Evolutionary conservation across 2,888 invertebrate species (phyloP).

Genomic region (Pyrochroa serraticornis): DNA sequence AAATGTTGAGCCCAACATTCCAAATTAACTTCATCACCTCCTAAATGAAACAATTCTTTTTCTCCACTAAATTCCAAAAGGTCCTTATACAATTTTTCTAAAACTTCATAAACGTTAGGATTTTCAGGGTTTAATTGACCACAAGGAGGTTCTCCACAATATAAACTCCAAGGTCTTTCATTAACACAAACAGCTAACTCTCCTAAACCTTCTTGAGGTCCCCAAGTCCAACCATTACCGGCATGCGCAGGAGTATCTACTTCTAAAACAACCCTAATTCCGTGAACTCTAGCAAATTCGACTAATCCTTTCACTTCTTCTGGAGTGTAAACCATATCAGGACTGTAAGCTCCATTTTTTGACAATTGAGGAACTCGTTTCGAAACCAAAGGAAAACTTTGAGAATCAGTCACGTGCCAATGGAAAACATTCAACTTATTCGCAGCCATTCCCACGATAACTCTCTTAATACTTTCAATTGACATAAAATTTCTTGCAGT

Average conservation of each 20-base stretch:
- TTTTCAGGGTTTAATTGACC: conserved; percentile 85
- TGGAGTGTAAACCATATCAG: conserved; percentile 70
- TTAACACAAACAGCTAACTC: conserved; percentile 82
- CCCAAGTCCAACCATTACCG: conserved; percentile 87
- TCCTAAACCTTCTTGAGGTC: conserved; percentile 75
- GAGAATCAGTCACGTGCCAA: conserved; percentile 91
- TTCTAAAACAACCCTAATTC: conserved; percentile 86
- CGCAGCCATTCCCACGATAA: conserved; percentile 87
- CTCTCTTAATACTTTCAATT: conserved; percentile 71
- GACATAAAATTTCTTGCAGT: conserved; percentile 90
- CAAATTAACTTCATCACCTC: conserved; percentile 83
- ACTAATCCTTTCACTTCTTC: conserved; percentile 76
- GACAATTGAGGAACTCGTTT: conserved; percentile 78
- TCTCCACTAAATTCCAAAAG: conserved; percentile 75
- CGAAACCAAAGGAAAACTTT: conserved; percentile 88
- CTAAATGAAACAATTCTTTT: conserved; percentile 81
- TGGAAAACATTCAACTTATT: conserved; percentile 92
- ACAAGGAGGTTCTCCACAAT: conserved; percentile 86
- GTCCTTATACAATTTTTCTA: conserved; percentile 77
- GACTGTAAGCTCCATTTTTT: conserved; percentile 84
- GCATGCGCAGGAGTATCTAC: conserved; percentile 91
- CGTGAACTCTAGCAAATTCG: conserved; percentile 78
- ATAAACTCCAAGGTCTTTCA: conserved; percentile 75
- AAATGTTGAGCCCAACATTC: conserved; percentile 74
- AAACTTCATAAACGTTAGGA: conserved; percentile 74